Evolutionary conservation across 2,797 vertebrate genomes (phyloP), one percentile per base, ranked within the genome.

Genomic region (Heliangelus exortis): DNA sequence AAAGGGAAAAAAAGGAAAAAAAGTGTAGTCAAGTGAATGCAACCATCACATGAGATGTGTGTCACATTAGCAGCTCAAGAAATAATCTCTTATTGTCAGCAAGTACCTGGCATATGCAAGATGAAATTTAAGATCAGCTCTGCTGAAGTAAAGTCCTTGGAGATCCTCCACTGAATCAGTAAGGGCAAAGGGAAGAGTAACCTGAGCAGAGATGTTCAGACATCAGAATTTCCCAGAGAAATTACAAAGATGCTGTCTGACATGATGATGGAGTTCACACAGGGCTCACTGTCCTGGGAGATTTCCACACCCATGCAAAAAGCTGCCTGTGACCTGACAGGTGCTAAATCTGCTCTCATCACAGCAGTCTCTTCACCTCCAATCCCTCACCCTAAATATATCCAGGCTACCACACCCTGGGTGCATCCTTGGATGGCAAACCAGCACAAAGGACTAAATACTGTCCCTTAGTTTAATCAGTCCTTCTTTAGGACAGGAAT

Each of bases 241-340:
- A 76, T 85, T 87, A 90, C 65, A 82, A 75, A 91, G 77, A 96
- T 90, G 57, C 51, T 80, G 84, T 47, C 77, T 92, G 93, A 96
- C 71, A 1, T n/a, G 53, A 88, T 33, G 69, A 74, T 25, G 72
- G 75, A 90, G 91, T 87, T 95, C 87, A 89, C 47, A 45, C 54
- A 84, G 91, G 74, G 78, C 61, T 84, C 72, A 36, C 77, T 80
- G 85, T 90, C 83, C 72, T 53, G 69, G 67, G 33, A 90, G 65
- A 92, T 92, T 90, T 87, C 85, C 92, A 65, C 16, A 79, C 43
- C 84, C 26, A 28, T 9, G 62, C n/a, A 90, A 50, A 88, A 88
- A 86, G 83, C 74, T 57, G 36, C 13, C 50, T 80, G 77, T 62
- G 74, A 87, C 50, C 76, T 95, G 92, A 89, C 73, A 96, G 92